Evolutionary conservation across 2,888 invertebrate genomes (phyloP).

Genomic region (Digitonthophagus gazella): DNA sequence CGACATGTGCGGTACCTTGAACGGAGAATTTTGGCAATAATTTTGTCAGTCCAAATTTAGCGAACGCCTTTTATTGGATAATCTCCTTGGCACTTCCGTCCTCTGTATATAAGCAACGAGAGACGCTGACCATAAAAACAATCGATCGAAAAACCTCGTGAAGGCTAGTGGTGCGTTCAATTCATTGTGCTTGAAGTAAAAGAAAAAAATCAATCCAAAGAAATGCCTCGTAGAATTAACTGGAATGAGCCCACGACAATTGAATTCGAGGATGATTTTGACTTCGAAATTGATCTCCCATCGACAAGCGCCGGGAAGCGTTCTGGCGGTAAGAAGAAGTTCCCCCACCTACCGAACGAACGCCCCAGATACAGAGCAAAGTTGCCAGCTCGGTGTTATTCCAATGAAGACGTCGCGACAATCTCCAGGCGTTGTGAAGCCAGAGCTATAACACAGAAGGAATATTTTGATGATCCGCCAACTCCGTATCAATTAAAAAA

Average conservation of each 20-base stretch:
- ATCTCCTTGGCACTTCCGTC: constrained; percentile 19
- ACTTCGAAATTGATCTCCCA: constrained; percentile 79
- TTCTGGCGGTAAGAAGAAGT: constrained; percentile 41
- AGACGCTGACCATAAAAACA: neutral
- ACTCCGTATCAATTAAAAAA: constrained; percentile 63
- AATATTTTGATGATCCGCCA: constrained; percentile 53
- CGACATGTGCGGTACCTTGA: constrained; percentile 20
- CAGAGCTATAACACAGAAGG: constrained; percentile 67
- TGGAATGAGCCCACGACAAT: constrained; percentile 58
- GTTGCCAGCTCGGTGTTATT: constrained; percentile 64
- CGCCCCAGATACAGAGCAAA: constrained; percentile 66
- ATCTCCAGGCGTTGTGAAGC: constrained; percentile 67
- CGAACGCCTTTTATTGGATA: constrained; percentile 25
- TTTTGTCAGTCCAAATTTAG: constrained; percentile 22
- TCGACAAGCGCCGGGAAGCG: constrained; percentile 73
- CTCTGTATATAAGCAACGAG: constrained; percentile 20
- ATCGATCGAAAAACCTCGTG: neutral
- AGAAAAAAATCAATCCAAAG: too few species aligned
- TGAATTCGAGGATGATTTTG: constrained; percentile 80
- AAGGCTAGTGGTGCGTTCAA: too few species aligned
- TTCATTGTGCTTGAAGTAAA: neutral
- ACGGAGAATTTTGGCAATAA: constrained; percentile 24
- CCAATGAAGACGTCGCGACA: constrained; percentile 64
- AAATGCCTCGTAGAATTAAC: constrained; percentile 25
- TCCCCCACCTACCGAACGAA: constrained; percentile 72